These are phyloP conservation scores for Parnassius apollo DNA, from an alignment of 2,888 invertebrate species.

Conservation along the genomic window DNA sequence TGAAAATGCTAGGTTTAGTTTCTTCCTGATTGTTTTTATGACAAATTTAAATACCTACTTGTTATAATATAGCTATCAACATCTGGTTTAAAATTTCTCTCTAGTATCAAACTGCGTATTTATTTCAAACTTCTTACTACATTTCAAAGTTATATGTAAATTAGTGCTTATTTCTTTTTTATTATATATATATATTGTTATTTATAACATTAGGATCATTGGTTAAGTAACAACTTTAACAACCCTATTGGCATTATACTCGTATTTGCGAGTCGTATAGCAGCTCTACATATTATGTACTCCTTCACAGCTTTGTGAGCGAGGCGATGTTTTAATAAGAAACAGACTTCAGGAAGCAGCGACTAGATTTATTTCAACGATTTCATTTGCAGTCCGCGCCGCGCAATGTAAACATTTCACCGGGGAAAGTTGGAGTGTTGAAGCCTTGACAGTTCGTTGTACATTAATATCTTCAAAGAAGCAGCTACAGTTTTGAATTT, in stretches of 20 bases:
- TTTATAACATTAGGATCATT: background rate
- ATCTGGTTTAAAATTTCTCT: background rate
- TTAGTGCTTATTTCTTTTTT: background rate
- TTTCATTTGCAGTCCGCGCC: conserved; percentile 29
- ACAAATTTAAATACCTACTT: background rate
- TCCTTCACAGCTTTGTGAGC: conserved; percentile 33
- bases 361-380: conserved; percentile 35
- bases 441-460: conserved; percentile 20
- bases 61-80: background rate
- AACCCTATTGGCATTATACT: conserved; percentile 7
- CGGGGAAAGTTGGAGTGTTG: conserved; percentile 26
- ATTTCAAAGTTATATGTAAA: background rate
- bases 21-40: too few species aligned
- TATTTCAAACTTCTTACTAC: background rate
- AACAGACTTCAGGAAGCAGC: conserved; percentile 36
- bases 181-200: too few species aligned
- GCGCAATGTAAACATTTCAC: conserved; percentile 28
- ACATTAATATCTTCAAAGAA: conserved; percentile 7
- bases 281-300: conserved; percentile 1
- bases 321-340: conserved; percentile 36
- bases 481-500: too few species aligned
- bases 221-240: background rate
- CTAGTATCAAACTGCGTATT: background rate
- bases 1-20: too few species aligned
- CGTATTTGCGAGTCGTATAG: conserved; percentile 14